phyloP scores from a whole-genome alignment of 2,888 invertebrate species.

The Ferrisia virgata region DNA sequence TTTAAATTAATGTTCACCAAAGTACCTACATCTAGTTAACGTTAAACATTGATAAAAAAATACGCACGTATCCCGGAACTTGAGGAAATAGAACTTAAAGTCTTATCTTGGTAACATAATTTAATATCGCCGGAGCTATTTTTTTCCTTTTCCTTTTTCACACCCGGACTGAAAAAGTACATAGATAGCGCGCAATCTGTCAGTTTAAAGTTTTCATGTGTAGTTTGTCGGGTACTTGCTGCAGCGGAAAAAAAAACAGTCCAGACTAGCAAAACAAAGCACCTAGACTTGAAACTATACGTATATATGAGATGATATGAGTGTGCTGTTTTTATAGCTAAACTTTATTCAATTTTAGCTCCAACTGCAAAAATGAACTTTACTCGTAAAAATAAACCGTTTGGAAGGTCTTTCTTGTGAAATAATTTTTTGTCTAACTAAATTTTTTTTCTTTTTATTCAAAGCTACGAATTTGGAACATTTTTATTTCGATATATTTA shows the following conservation, averaged over 20 bases:
- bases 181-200: slow-evolving; percentile 20
- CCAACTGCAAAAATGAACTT: slow-evolving; percentile 21
- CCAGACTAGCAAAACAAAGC: background rate
- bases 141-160: background rate
- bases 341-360: slow-evolving; percentile 19
- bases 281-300: background rate
- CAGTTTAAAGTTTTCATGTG: slow-evolving; percentile 13
- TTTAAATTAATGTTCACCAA: slow-evolving; percentile 15
- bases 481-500: background rate
- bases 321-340: background rate
- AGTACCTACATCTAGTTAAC: background rate
- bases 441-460: background rate
- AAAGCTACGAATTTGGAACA: background rate
- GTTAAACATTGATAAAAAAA: slow-evolving; percentile 22
- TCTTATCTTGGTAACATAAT: slow-evolving; percentile 24
- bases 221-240: background rate
- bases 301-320: background rate
- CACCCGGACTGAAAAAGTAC: background rate
- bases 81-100: slow-evolving; percentile 24
- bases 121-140: slow-evolving; percentile 15
- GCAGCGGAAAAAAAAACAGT: background rate
- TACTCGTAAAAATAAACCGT: slow-evolving; percentile 12
- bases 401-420: background rate
- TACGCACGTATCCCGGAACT: background rate
- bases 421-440: background rate